Conservation (phyloP, 1,140 invertebrate genomes). For the Cepaea nemoralis region DNA sequence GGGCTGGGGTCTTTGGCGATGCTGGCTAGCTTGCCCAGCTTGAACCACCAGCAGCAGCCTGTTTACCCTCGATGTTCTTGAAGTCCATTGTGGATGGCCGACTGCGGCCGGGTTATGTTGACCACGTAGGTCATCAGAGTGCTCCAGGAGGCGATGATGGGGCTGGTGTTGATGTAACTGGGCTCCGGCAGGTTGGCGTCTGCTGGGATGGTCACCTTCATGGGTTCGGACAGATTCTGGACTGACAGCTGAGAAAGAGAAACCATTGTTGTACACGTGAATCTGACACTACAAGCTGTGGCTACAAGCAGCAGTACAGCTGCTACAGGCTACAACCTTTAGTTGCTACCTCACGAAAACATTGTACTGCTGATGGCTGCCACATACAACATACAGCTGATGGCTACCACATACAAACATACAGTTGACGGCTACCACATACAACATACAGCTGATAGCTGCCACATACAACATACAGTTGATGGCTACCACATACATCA, state of each 20-base stretch:
- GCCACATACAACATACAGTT: too few species aligned
- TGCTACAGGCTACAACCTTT: too few species aligned
- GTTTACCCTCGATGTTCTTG: not conserved
- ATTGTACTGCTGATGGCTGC: too few species aligned
- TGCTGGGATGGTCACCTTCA: constrained; percentile 52
- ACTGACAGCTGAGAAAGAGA: constrained; percentile 30
- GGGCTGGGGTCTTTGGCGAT: not conserved
- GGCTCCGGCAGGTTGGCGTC: constrained; percentile 41
- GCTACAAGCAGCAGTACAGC: too few species aligned
- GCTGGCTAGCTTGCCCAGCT: not conserved
- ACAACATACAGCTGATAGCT: too few species aligned
- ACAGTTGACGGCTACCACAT: too few species aligned
- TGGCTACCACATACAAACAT: too few species aligned
- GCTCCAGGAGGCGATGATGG: constrained; percentile 42
- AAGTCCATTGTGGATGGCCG: constrained; percentile 42
- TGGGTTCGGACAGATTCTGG: constrained; percentile 40
- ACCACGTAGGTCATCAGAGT: constrained; percentile 48
- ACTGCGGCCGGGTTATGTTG: constrained; percentile 14
- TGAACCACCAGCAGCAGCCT: constrained; percentile 29
- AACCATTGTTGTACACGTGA: too few species aligned
- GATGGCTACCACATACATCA: too few species aligned
- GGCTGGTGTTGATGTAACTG: constrained; percentile 34
- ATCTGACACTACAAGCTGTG: too few species aligned
- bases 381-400: too few species aligned
- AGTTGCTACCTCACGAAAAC: too few species aligned